A percentile compares a stretch with the other conserved stretches of the same genome.
Conservation (phyloP, 2,113 vertebrate species). For the Caranx melampygus region DNA sequence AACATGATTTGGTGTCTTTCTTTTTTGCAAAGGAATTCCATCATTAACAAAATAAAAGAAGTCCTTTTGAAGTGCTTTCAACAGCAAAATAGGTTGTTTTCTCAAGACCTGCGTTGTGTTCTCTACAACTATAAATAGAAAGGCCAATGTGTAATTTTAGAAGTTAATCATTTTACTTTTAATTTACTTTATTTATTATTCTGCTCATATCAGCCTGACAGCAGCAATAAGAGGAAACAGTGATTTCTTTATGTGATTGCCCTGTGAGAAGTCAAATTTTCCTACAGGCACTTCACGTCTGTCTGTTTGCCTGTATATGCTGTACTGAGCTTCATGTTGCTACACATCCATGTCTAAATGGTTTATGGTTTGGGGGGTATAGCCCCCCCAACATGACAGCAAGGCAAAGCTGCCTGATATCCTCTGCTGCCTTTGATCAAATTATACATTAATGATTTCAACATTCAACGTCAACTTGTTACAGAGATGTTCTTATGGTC, state of each 20-base stretch:
- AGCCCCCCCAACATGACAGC: constrained; percentile 8
- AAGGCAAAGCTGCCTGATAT: neutral
- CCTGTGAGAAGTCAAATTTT: constrained; percentile 41
- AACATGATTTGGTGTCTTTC: constrained; percentile 43
- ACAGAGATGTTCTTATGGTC: neutral
- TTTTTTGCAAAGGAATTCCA: constrained; percentile 19
- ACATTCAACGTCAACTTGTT: neutral
- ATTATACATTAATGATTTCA: neutral
- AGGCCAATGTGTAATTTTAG: constrained; percentile 38
- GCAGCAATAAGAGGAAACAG: constrained; percentile 55
- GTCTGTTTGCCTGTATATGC: constrained; percentile 34
- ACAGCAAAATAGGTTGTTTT: constrained; percentile 26
- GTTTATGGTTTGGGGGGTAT: constrained; percentile 27
- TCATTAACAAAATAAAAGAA: constrained; percentile 7
- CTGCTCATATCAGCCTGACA: constrained; percentile 32
- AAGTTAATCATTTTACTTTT: constrained; percentile 30
- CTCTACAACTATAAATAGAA: constrained; percentile 27
- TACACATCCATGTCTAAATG: constrained; percentile 22
- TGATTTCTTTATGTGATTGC: constrained; percentile 53
- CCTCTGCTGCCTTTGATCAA: neutral
- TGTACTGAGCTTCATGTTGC: constrained; percentile 2
- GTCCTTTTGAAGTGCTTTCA: constrained; percentile 22
- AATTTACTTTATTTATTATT: constrained; percentile 52
- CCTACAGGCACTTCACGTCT: constrained; percentile 20
- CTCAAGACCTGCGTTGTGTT: constrained; percentile 12